Evolutionary conservation across 2,888 invertebrate species (phyloP).

Genomic region (Gnatocerus cornutus): DNA sequence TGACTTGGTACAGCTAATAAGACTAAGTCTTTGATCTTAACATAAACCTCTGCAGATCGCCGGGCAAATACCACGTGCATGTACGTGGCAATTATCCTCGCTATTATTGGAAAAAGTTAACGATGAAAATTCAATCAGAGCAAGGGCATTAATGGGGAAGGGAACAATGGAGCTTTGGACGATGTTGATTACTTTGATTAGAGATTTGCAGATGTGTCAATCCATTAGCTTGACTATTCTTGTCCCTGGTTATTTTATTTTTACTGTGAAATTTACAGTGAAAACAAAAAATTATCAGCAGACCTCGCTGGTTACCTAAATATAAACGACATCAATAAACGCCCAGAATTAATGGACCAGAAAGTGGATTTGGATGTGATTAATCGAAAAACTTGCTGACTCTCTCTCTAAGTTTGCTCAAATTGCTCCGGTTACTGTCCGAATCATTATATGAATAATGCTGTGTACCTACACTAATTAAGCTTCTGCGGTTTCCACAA

Average conservation of each 20-base stretch:
- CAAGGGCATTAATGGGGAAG: neutral
- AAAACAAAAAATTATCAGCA: too few relatives aligned
- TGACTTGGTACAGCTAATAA: constrained; percentile 2
- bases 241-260: neutral
- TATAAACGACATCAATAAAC: neutral
- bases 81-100: too few relatives aligned
- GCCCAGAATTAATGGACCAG: neutral
- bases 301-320: neutral
- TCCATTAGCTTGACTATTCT: too few relatives aligned
- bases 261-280: too few relatives aligned
- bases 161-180: constrained; percentile 9
- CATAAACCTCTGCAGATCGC: constrained; percentile 9
- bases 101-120: constrained; percentile 12
- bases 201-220: constrained; percentile 4
- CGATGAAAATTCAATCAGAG: constrained; percentile 12
- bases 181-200: constrained; percentile 16
- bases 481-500: too few relatives aligned
- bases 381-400: constrained; percentile 1
- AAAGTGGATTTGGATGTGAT: constrained; percentile 1
- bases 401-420: too few relatives aligned
- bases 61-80: neutral
- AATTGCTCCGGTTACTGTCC: too few relatives aligned
- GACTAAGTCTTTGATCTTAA: constrained; percentile 24
- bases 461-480: too few relatives aligned
- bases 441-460: too few relatives aligned